Base-by-base conservation (phyloP, 2,797 vertebrate species). In the Emydoidea blandingii region DNA sequence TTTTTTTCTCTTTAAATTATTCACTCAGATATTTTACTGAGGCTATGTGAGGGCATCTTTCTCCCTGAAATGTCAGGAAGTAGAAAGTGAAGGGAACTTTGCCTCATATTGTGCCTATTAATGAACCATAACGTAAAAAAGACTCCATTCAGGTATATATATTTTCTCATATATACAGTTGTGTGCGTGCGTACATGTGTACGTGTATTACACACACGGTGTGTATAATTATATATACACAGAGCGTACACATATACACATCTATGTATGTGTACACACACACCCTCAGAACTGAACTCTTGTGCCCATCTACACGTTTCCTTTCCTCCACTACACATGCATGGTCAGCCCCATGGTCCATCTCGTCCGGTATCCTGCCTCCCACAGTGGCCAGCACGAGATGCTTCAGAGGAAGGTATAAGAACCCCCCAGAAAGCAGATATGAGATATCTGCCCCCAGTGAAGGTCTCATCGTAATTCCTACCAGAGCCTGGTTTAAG, bases 1-100 rank as follows among this genome's bases (percentile, higher is more conserved):
- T 1, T 65, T 59, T 31, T 59, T 79, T 85, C 6, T 47, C 90
- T 89, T 88, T 88, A 91, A 93, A 80, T 93, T 90, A 91, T 88
- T 95, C 2, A 0, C 89, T 88, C n/a, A 7, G 86, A 91, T 95
- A 85, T 92, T 92, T 93, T 85, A 74, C 89, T 6, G 52, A 89
- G 88, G 81, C 92, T 86, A 37, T 0, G 0, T 74, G 18, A 62
- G 88, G 89, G 81, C 85, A 27, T 93, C 74, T 95, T 97, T 96
- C 87, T 95, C 79, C 88, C 85, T 49, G 81, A 89, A 93, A 95
- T 15, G 79, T 87, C 90, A 91, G 92, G 79, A 88, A 83, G 95
- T 14, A 72, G 91, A 88, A 95, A 94, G 91, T 81, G 44, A 89
- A 96, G 54, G 54, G 85, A 95, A 95, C 90, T 96, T 95, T 90